Base-by-base conservation (phyloP, 2,113 vertebrate species). In the Chlamydotis undulata region DNA sequence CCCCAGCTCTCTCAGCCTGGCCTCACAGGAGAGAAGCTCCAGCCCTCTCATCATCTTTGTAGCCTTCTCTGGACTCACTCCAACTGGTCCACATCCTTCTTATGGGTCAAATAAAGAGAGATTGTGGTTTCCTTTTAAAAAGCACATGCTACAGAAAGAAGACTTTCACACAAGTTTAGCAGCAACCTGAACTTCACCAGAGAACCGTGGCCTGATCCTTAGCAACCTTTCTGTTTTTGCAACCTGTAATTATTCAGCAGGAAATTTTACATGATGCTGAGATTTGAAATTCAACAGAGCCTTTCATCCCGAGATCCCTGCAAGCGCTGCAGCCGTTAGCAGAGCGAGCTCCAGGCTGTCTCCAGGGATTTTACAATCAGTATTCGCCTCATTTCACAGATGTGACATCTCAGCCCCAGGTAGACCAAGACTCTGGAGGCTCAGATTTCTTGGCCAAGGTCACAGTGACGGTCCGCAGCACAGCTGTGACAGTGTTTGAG, bases 401-500 rank as follows among this genome's bases (percentile, higher is more conserved):
- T 82, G 74, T 90, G 78, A 76, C 70, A 83, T 49, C 88, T 90
- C 88, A 68, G 61, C 35, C 53, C 0, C 1, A 85, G 88, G 49
- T 12, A 81, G 50, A 63, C 41, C 83, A 29, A 89, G 76, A 35
- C 91, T 93, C 86, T 23, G 41, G 60, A 78, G 76, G 71, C 56
- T 93, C 73, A 37, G 41, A 67, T 81, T 83, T 70, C 96, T 47
- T 43, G 37, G 52, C 60, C 86, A 89, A 94, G 91, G 80, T 81
- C 76, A 83, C 59, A 55, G n/a, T 29, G 82, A 80, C 63, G 61
- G 64, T 26, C 50, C 77, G 12, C 1, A 29, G 67, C 93, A 89
- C 59, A 77, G 89, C 86, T 83, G 76, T 74, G 88, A 83, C 74
- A 50, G 23, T 23, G 52, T 49, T 43, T 4, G 33, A 68, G 57